phyloP scores from a whole-genome alignment of 1,140 invertebrate species.

The Micrasema minimum region DNA sequence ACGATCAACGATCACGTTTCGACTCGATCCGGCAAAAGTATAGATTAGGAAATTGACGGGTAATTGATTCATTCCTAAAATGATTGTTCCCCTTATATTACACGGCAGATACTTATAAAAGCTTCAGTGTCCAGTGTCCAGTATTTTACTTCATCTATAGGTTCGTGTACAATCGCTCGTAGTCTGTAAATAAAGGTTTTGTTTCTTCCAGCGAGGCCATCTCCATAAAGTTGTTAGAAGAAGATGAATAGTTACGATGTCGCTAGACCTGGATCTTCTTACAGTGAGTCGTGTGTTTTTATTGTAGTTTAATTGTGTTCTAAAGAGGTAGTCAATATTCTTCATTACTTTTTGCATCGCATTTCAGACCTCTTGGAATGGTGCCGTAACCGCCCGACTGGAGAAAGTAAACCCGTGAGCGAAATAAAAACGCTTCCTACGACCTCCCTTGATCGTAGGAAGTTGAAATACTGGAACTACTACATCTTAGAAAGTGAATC shows the following conservation, averaged over 20 bases:
- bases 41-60: conserved; percentile 39
- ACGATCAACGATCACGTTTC: conserved; percentile 43
- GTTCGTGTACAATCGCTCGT: background rate
- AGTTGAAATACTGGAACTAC: conserved; percentile 32
- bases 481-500: conserved; percentile 52
- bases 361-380: conserved; percentile 38
- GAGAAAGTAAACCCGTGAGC: conserved; percentile 12
- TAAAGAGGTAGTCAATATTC: too few species aligned
- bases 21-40: conserved; percentile 34
- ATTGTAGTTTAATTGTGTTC: background rate
- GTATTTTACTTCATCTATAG: too few species aligned
- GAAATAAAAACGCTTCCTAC: conserved; percentile 4
- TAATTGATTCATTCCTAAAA: conserved; percentile 13
- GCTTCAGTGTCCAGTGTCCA: too few species aligned
- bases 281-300: conserved; percentile 31
- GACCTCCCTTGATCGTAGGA: conserved; percentile 8
- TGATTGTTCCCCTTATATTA: background rate
- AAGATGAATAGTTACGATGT: conserved; percentile 42
- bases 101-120: background rate
- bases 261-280: conserved; percentile 32
- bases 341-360: background rate
- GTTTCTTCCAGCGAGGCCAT: conserved; percentile 34
- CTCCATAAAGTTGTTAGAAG: conserved; percentile 33
- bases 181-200: conserved; percentile 10
- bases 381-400: conserved; percentile 28